These are phyloP conservation scores for Megathymus violae DNA, from an alignment of 1,140 invertebrate genomes.

Conservation along the genomic window DNA sequence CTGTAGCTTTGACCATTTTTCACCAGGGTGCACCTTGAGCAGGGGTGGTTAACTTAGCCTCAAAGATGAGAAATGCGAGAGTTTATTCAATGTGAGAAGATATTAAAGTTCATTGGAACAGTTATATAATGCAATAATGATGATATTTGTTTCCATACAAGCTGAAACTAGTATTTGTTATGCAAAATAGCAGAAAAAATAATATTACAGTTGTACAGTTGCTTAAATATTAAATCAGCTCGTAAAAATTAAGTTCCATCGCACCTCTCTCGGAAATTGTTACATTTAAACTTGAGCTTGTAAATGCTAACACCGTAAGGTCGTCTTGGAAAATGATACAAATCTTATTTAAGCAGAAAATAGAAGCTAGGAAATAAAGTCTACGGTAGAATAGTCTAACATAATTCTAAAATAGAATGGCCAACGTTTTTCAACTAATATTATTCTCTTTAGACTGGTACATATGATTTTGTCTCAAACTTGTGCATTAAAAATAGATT, in stretches of 20 bases:
- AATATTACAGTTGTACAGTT: too few relatives aligned
- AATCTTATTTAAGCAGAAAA: conserved; percentile 17
- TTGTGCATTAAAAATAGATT: conserved; percentile 8
- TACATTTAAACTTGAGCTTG: conserved; percentile 23
- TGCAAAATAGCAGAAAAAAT: too few relatives aligned
- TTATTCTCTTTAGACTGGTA: conserved; percentile 13
- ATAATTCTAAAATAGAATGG: conserved; percentile 12
- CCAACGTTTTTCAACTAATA: conserved; percentile 1
- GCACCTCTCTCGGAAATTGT: not conserved
- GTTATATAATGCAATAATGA: too few relatives aligned
- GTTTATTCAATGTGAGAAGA: too few relatives aligned
- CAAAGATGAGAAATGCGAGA: too few relatives aligned
- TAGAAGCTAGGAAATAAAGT: conserved; percentile 15
- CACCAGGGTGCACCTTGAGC: too few relatives aligned
- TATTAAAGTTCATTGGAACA: too few relatives aligned
- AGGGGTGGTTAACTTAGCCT: too few relatives aligned
- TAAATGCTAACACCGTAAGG: conserved; percentile 24
- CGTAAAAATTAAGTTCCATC: conserved; percentile 1
- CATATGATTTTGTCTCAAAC: conserved; percentile 3
- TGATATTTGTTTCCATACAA: too few relatives aligned
- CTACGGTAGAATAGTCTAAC: conserved; percentile 16
- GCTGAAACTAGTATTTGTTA: too few relatives aligned
- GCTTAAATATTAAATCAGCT: not conserved
- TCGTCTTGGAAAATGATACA: conserved; percentile 19
- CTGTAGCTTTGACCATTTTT: too few relatives aligned